These are phyloP conservation scores for Drosophila rellima DNA, from an alignment of 2,888 invertebrate species.

Conservation along the genomic window DNA sequence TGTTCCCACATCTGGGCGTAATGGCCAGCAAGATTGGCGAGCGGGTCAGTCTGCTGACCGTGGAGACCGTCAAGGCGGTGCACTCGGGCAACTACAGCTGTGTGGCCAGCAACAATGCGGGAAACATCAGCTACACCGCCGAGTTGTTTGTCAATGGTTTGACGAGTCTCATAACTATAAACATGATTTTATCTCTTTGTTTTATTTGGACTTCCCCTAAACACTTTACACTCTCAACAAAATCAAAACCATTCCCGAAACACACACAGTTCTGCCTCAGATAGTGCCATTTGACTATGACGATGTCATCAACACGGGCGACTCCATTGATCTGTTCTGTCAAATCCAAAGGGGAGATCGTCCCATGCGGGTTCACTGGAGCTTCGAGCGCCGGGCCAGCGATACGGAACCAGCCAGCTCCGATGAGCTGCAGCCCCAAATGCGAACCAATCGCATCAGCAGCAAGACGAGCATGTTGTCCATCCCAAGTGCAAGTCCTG, in stretches of 20 bases:
- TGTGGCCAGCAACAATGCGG: slow-evolving; percentile 88
- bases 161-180: not conserved
- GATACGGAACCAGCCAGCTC: slow-evolving; percentile 50
- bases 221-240: slow-evolving; percentile 12
- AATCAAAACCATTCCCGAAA: not conserved
- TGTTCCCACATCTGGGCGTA: slow-evolving; percentile 87
- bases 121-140: slow-evolving; percentile 88
- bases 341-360: slow-evolving; percentile 90
- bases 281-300: slow-evolving; percentile 92
- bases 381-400: slow-evolving; percentile 83
- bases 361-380: slow-evolving; percentile 90
- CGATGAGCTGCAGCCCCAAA: slow-evolving; percentile 81
- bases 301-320: slow-evolving; percentile 90
- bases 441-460: slow-evolving; percentile 88
- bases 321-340: slow-evolving; percentile 90
- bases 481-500: slow-evolving; percentile 87
- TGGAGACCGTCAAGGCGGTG: slow-evolving; percentile 90
- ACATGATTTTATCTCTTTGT: slow-evolving; percentile 52
- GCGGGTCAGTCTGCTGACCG: slow-evolving; percentile 89
- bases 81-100: slow-evolving; percentile 91
- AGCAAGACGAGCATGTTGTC: slow-evolving; percentile 89
- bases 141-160: slow-evolving; percentile 89
- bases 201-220: slow-evolving; percentile 10
- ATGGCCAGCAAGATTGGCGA: slow-evolving; percentile 89
- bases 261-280: slow-evolving; percentile 89